Base-by-base conservation (phyloP, 2,888 invertebrate species). In the Pachymerium ferrugineum region DNA sequence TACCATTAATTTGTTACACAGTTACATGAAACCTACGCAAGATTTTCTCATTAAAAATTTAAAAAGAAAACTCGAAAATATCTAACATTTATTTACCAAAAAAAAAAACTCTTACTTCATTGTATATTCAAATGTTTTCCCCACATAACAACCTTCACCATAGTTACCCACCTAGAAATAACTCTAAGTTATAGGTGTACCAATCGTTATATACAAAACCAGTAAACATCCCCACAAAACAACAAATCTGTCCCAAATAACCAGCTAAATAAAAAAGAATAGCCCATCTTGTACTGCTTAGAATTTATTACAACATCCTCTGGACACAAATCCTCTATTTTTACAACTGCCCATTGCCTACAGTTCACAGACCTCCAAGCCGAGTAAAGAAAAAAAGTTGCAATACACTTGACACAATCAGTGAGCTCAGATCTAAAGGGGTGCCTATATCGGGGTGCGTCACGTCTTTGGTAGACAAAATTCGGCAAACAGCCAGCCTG, bases 401-500 rank as follows among this genome's bases (percentile, higher is more conserved):
- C 28, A 28, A 3, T 62, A 62, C 28, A 62, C 62, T 62, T 62
- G 62, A 62, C 62, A 62, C 62, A 62, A 62, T 62, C 62, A 62
- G 12, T 22, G 28, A 4, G 3, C 62, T 14, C 10, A 28, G 62
- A 62, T 62, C 62, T 28, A 62, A 28, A 62, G 25, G 25, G 12
- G 62, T n/a, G 62, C 3, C 25, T 62, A 62, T 62, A 28, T 28
- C 62, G 62, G 25, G 62, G 12, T 62, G 28, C 62, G 62, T 62
- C 62, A 62, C 62, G n/a, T 22, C 47, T 47, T 47, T 47, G 22
- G n/a, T 47, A 19, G 47, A 47, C 62, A 4, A 62, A 62, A 62
- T 62, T 62, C 62, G 62, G 62, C 62, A 62, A 28, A 62, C 62
- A 62, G 62, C 62, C 62, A 62, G 62, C 25, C 62, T 62, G 62